Evolutionary conservation across 2,797 vertebrate species (phyloP), one percentile per base, ranked within the genome.

Genomic region (Melanotaenia nigrans): DNA sequence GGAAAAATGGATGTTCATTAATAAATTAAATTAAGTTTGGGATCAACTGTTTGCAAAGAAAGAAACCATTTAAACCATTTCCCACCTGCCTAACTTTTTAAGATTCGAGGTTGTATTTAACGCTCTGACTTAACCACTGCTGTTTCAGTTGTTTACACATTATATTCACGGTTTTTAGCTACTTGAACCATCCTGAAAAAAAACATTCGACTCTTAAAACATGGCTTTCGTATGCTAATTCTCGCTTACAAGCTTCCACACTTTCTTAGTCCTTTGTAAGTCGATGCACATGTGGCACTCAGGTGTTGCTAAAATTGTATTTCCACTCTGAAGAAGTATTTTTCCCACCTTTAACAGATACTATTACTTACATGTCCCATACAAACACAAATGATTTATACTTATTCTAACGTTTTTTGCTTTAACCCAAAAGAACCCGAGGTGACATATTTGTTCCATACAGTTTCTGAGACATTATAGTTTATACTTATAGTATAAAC

Each of bases 321-420:
- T 47, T 47, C 20, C 20, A 47, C 1, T 2, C 42, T 47, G 42
- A 1, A 22, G 47, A 49, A 10, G n/a, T n/a, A 49, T n/a, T 10
- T 49, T 11, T 49, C 16, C 47, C 47, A 2, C 8, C n/a, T 10
- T 18, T 5, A 2, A 4, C 51, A 53, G 47, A 49, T 22, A 49
- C 9, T 4, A 24, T 1, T 14, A 53, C 24, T 13, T 53, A 12
- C n/a, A 22, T 25, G 51, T 53, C n/a, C 25, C 24, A 12, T 25
- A 25, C 4, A 25, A 25, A 53, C 24, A 25, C 22, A 53, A 53
- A 53, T 25, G 22, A 4, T 73, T 72, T 72, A 72, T 82, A 42
- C 47, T 28, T 47, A 28, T 36, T 67, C 55, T 55, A 13, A 40
- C 5, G 57, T 20, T 77, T 75, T 45, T 25, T 25, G 1, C 25